Base-by-base conservation (phyloP, 2,888 invertebrate genomes). In the Phragmatobia fuliginosa region DNA sequence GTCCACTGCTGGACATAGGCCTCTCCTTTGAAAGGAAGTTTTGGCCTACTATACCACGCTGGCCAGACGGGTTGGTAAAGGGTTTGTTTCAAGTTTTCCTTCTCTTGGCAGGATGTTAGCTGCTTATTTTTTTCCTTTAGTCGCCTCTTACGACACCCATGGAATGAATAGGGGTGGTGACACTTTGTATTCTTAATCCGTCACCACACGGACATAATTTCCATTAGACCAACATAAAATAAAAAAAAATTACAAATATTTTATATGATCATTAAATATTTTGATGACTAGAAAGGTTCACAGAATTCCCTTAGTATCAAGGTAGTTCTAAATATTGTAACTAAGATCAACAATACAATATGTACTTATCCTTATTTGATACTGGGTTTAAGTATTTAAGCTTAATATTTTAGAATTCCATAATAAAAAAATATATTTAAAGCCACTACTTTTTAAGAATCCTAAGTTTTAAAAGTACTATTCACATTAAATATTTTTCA, bases 401-500 rank as follows among this genome's bases (percentile, higher is more conserved):
- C n/a, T n/a, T n/a, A n/a, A n/a, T n/a, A n/a, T n/a, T n/a, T n/a
- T n/a, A n/a, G n/a, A n/a, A n/a, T n/a, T n/a, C n/a, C n/a, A n/a
- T n/a, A n/a, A n/a, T n/a, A n/a, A n/a, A n/a, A n/a, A n/a, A 41
- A 38, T 31, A 16, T 52, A 25, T 52, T 28, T 28, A 0, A 58
- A 56, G 16, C 31, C 7, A 45, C 14, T 32, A 21, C 8, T 41
- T 56, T 62, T 5, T 11, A 18, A 18, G 18, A 41, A 18, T 18
- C 41, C 41, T 41, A 41, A 16, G n/a, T n/a, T n/a, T n/a, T n/a
- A n/a, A 18, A 41, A 41, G 41, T 41, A 45, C 62, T 73, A 73
- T 85, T 87, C 85, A 71, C 87, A 79, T 79, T 95, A 91, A 78
- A 96, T 88, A 60, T 88, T 86, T 77, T 85, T 76, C 62, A 97